Evolutionary conservation across 2,113 vertebrate genomes (phyloP), one percentile per base, ranked within the genome.

Genomic region (Erpornis zantholeuca): DNA sequence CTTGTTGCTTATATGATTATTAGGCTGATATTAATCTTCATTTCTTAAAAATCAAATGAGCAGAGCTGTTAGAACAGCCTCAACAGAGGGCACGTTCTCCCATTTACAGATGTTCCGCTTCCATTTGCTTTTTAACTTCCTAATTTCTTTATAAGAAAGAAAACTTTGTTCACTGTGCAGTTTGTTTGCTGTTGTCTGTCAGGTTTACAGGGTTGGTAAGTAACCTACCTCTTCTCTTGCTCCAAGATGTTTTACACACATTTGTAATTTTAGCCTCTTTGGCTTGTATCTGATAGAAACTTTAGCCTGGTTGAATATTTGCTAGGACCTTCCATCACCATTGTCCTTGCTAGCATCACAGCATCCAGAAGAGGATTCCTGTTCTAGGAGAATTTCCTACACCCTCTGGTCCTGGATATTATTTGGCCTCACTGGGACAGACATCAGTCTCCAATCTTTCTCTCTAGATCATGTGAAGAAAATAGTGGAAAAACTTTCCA

Each of bases 401-500:
- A 7, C 11, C 18, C 38, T 63, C 65, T 56, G 49, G 52, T 85
- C 65, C 45, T 69, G 63, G 59, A 15, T 7, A 4, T 63, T 81
- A 15, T 38, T 70, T 91, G 56, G 13, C 36, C n/a, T 57, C 22
- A 9, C 27, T 33, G 66, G 57, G 31, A 31, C 19, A 42, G 13
- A 4, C 0, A 1, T 70, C 42, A n/a, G 11, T 82, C 12, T 49
- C 31, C 59, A 50, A 44, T 40, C 24, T 61, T 10, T 3, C 54
- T 78, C 22, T 21, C 35, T 66, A 33, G 11, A 31, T 73, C 29
- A 19, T 52, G 15, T 28, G 40, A 76, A 57, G 8, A 68, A 79
- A 85, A 80, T n/a, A 49, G n/a, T n/a, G n/a, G n/a, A n/a, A n/a
- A n/a, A n/a, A n/a, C n/a, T n/a, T n/a, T n/a, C n/a, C 7, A 72